phyloP scores from a whole-genome alignment of 1,140 invertebrate genomes.

The Sycobia sp. region DNA sequence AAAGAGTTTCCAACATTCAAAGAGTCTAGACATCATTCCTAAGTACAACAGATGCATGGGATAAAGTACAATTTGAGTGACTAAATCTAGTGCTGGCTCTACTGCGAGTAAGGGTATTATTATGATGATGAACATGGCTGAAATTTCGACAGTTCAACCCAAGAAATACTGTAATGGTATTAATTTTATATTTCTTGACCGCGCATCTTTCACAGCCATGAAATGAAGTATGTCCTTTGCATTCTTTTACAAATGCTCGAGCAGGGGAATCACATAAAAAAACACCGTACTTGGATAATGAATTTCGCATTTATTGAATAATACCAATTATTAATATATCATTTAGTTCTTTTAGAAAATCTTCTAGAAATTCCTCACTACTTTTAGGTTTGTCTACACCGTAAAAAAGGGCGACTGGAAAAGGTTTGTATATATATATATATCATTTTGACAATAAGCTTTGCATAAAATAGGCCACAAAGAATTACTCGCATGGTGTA shows the following conservation, averaged over 20 bases:
- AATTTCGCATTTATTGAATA: constrained; percentile 2
- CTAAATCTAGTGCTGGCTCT: too few relatives aligned
- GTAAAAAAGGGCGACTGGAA: constrained; percentile 12
- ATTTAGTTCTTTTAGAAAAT: constrained; percentile 20
- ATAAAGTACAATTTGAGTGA: too few relatives aligned
- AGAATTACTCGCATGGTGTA: constrained; percentile 7
- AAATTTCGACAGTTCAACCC: not conserved
- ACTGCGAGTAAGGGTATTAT: too few relatives aligned
- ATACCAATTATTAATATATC: constrained; percentile 31
- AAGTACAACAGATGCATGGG: too few relatives aligned
- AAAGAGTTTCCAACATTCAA: too few relatives aligned
- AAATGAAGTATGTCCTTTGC: not conserved
- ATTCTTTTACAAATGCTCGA: not conserved
- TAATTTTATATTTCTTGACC: too few relatives aligned
- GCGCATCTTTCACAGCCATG: constrained; percentile 9
- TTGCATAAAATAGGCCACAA: constrained; percentile 19
- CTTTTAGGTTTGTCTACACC: constrained; percentile 15
- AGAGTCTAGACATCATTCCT: too few relatives aligned
- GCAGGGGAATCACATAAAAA: constrained; percentile 15
- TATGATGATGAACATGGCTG: too few relatives aligned
- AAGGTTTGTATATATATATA: too few relatives aligned
- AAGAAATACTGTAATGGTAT: not conserved
- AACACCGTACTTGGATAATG: not conserved
- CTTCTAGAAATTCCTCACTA: constrained; percentile 2
- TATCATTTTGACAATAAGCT: not conserved